Conservation (phyloP, 2,113 vertebrate genomes). For the Pterocles burchelli region DNA sequence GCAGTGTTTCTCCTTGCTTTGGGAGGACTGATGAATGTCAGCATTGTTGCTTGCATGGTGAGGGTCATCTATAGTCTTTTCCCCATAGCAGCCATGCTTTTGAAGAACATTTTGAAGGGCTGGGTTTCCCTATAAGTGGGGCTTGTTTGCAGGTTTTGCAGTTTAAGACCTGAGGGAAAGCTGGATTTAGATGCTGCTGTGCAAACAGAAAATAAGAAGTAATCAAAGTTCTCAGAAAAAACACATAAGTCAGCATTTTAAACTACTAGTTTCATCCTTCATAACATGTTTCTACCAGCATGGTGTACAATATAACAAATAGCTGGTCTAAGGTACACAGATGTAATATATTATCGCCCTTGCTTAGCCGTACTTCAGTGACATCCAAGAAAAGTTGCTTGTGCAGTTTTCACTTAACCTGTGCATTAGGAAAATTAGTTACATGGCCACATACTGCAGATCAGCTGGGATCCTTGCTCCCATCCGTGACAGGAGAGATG, state of each 20-base stretch:
- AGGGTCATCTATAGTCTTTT: background rate
- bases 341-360: background rate
- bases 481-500: background rate
- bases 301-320: background rate
- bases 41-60: accelerated
- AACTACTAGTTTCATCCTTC: background rate
- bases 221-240: background rate
- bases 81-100: background rate
- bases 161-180: background rate
- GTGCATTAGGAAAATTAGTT: background rate
- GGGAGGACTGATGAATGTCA: background rate
- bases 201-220: conserved; percentile 13
- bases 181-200: background rate
- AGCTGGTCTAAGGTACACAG: background rate
- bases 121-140: background rate
- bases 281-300: background rate
- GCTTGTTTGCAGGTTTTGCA: background rate
- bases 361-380: background rate
- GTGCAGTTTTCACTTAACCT: background rate
- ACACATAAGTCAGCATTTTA: background rate
- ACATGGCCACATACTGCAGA: background rate
- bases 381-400: background rate
- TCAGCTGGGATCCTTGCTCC: background rate
- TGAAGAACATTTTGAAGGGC: background rate
- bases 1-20: background rate